Percentiles rank a stretch among this genome's conserved stretches.
phyloP scores from a whole-genome alignment of 2,888 invertebrate genomes.

The Xylota sylvarum region DNA sequence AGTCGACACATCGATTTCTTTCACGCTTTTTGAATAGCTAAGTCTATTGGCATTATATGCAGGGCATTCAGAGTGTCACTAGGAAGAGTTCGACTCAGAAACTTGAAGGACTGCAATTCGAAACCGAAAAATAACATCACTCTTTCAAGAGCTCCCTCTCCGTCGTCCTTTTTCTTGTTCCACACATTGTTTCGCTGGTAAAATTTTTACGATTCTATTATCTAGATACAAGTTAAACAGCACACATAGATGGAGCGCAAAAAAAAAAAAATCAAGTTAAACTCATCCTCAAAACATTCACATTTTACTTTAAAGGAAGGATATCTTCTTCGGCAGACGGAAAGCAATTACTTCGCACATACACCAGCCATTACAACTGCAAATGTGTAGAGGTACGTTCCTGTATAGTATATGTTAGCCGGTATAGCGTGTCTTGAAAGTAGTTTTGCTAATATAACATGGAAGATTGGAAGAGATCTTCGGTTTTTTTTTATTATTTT shows the following conservation, averaged over 20 bases:
- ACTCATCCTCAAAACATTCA: slow-evolving; percentile 55
- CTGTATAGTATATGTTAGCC: no score
- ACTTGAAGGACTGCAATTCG: no score
- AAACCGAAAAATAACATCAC: no score
- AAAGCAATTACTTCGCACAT: slow-evolving; percentile 68
- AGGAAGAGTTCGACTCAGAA: no score
- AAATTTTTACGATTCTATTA: slow-evolving; percentile 68
- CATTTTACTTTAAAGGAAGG: slow-evolving; percentile 46
- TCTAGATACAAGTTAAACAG: slow-evolving; percentile 55
- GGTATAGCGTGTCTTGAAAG: slow-evolving; percentile 64
- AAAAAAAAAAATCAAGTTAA: not conserved
- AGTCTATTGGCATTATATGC: no score
- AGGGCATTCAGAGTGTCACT: no score
- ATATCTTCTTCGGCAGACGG: slow-evolving; percentile 54
- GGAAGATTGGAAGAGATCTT: slow-evolving; percentile 53
- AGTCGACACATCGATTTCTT: no score
- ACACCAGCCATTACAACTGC: slow-evolving; percentile 48
- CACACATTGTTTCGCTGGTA: slow-evolving; percentile 49
- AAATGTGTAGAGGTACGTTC: slow-evolving; percentile 12
- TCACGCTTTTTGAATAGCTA: no score
- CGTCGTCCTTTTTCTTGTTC: not conserved
- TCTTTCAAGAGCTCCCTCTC: not conserved
- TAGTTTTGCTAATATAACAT: slow-evolving; percentile 74
- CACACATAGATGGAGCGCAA: not conserved
- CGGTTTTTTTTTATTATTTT: slow-evolving; percentile 54